phyloP scores from a whole-genome alignment of 2,113 vertebrate species.

The Tamias sibiricus region DNA sequence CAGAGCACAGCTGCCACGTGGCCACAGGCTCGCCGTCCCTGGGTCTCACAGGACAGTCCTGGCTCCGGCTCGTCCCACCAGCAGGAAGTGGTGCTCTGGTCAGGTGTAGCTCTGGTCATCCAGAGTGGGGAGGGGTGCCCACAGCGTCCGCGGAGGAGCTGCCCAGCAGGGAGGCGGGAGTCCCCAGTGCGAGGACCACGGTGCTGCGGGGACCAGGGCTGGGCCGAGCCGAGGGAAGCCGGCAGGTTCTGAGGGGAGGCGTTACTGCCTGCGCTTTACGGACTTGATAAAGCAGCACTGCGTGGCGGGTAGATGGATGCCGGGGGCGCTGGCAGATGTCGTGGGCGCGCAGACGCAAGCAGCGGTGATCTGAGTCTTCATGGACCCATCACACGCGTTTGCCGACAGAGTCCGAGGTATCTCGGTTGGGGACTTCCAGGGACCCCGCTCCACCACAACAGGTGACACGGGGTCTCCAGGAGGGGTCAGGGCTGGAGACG shows the following conservation, averaged over 20 bases:
- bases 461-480: neutral
- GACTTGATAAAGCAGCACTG: conserved; percentile 46
- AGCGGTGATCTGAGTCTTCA: conserved; percentile 28
- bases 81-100: neutral
- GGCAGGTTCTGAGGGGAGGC: conserved; percentile 21
- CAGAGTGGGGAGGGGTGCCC: neutral
- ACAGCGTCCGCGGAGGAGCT: neutral
- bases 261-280: conserved; percentile 51
- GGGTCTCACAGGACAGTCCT: neutral
- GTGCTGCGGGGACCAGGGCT: neutral
- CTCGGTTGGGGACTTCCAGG: neutral
- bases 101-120: neutral
- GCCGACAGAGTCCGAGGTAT: neutral
- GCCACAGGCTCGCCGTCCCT: neutral
- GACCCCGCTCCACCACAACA: neutral
- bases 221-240: neutral
- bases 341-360: neutral
- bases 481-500: neutral
- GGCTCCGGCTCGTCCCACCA: neutral
- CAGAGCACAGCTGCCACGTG: neutral
- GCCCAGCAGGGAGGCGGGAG: neutral
- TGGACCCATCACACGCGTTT: neutral
- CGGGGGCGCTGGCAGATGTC: conserved; percentile 57
- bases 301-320: conserved; percentile 29
- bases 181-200: neutral